These are phyloP conservation scores for Parauchenoglanis ngamensis DNA, from an alignment of 2,797 vertebrate genomes.

Conservation along the genomic window DNA sequence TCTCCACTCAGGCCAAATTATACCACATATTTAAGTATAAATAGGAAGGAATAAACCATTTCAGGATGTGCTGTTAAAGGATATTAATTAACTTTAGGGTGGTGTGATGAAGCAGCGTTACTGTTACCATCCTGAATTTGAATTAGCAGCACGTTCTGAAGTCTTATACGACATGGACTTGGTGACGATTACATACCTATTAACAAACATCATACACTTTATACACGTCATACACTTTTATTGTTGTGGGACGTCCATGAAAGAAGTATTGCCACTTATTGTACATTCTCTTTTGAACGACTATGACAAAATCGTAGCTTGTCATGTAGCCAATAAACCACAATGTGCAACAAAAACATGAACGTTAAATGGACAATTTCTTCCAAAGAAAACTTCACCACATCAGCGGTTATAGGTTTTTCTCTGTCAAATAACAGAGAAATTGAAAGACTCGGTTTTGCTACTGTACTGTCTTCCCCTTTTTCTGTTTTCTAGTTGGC, in stretches of 20 bases:
- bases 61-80: background rate
- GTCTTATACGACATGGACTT: background rate
- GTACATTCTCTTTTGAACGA: background rate
- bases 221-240: background rate
- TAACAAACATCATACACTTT: background rate
- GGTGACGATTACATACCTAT: background rate
- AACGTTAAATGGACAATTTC: background rate
- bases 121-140: background rate
- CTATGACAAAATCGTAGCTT: background rate
- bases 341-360: too few relatives aligned
- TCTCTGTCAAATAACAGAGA: background rate
- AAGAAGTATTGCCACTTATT: too few relatives aligned
- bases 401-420: background rate
- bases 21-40: background rate
- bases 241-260: too few relatives aligned
- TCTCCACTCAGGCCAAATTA: background rate
- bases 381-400: background rate
- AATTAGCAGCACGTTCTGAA: background rate
- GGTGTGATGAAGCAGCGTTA: background rate
- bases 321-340: background rate
- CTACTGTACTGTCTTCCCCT: constrained; percentile 36
- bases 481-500: constrained; percentile 74
- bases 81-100: background rate
- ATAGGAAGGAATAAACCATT: background rate
- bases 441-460: background rate